Conservation (phyloP, 37 sponge, comb jelly and placozoan genomes). For the Petrosia ficiformis region DNA sequence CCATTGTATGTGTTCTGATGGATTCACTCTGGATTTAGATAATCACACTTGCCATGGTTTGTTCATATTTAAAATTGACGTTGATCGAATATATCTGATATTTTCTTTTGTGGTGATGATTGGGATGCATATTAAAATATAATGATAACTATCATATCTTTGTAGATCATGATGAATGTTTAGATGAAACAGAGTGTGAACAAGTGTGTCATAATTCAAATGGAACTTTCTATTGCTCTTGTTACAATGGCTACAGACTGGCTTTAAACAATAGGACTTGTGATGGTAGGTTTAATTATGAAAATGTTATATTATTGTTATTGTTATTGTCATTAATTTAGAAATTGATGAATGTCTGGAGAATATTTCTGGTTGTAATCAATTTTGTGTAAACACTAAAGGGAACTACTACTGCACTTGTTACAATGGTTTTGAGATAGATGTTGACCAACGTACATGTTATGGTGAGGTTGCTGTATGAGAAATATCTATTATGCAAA, state of each 20-base stretch:
- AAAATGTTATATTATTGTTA: not conserved
- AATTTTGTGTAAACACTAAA: conserved; percentile 40
- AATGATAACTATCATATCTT: not conserved
- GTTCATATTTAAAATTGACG: too few relatives aligned
- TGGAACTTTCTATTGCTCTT: conserved; percentile 7
- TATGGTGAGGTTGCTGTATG: too few relatives aligned
- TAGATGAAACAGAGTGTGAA: not conserved
- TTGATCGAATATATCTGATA: too few relatives aligned
- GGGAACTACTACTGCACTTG: conserved; percentile 38
- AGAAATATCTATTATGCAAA: not conserved
- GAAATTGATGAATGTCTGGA: conserved; percentile 56
- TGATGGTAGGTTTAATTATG: conserved; percentile 7
- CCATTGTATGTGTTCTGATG: conserved; percentile 2
- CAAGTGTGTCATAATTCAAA: not conserved
- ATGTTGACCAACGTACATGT: not conserved
- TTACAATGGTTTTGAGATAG: conserved; percentile 9
- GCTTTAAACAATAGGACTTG: conserved; percentile 7
- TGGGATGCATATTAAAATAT: conserved; percentile 7
- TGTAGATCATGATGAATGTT: conserved; percentile 17
- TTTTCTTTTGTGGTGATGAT: too few relatives aligned
- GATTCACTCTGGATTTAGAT: not conserved
- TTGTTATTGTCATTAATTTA: not conserved
- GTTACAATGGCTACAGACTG: conserved; percentile 18
- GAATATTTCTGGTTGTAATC: conserved; percentile 40
- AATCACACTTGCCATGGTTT: conserved; percentile 15